Evolutionary conservation across 2,888 invertebrate species (phyloP).

Genomic region (Camponotus fellah): DNA sequence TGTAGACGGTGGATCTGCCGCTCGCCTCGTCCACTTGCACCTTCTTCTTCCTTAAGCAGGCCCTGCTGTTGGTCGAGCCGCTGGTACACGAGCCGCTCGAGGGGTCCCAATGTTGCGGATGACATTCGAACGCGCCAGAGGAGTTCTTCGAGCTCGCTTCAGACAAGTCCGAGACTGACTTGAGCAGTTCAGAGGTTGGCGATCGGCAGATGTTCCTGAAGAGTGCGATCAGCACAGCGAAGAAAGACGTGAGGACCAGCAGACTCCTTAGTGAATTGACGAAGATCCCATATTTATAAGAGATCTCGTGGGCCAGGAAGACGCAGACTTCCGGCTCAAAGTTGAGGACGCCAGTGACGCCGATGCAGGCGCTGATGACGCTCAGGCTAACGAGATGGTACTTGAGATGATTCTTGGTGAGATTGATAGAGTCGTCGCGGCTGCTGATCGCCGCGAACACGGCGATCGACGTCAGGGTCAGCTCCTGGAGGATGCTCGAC

Average conservation of each 20-base stretch:
- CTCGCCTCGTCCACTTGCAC: conserved; percentile 84
- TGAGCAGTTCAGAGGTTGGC: conserved; percentile 80
- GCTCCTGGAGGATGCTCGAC: conserved; percentile 86
- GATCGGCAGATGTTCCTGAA: conserved; percentile 74
- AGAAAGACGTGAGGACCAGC: conserved; percentile 75
- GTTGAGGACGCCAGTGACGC: conserved; percentile 86
- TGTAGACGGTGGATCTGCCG: conserved; percentile 86
- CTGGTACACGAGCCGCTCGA: conserved; percentile 87
- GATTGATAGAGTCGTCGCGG: conserved; percentile 77
- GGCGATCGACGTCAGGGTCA: conserved; percentile 86
- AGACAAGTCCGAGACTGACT: conserved; percentile 83
- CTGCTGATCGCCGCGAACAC: conserved; percentile 81
- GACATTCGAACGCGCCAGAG: conserved; percentile 83
- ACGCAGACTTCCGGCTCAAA: conserved; percentile 83
- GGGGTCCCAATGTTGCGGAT: conserved; percentile 85
- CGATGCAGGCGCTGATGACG: conserved; percentile 86
- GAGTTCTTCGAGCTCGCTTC: conserved; percentile 84
- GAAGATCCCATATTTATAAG: conserved; percentile 82
- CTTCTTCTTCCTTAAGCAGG: conserved; percentile 85
- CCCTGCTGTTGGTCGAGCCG: conserved; percentile 87
- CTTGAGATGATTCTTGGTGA: conserved; percentile 84
- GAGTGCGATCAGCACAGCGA: conserved; percentile 73
- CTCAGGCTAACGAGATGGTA: conserved; percentile 87
- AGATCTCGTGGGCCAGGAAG: conserved; percentile 82
- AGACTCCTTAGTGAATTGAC: conserved; percentile 79